These are phyloP conservation scores for Ptychadena robeensis DNA, from an alignment of 2,797 vertebrate species.

Conservation along the genomic window DNA sequence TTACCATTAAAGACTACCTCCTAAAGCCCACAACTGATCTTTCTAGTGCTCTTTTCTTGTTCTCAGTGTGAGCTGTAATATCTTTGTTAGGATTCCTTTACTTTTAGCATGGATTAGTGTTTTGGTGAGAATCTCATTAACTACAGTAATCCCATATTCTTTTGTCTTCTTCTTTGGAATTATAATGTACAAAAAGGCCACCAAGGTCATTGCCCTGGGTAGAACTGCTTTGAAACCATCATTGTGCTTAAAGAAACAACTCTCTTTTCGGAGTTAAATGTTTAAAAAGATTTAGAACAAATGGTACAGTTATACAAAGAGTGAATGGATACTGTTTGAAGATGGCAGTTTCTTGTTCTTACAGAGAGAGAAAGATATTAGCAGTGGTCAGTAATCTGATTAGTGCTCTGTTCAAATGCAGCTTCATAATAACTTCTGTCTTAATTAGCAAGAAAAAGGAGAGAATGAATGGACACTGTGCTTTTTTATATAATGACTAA, in stretches of 20 bases:
- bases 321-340: slow-evolving; percentile 44
- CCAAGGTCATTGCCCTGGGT: slow-evolving; percentile 79
- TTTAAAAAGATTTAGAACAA: slow-evolving; percentile 63
- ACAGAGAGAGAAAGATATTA: slow-evolving; percentile 37
- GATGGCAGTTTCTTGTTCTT: slow-evolving; percentile 48
- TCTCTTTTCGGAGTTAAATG: slow-evolving; percentile 63
- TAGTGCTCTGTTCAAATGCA: slow-evolving; percentile 26
- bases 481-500: slow-evolving; percentile 47
- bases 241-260: slow-evolving; percentile 68
- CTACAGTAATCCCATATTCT: slow-evolving; percentile 77
- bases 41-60: slow-evolving; percentile 76
- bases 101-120: slow-evolving; percentile 84
- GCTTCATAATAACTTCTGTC: slow-evolving; percentile 43
- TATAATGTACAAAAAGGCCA: slow-evolving; percentile 77
- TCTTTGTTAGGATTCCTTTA: slow-evolving; percentile 86
- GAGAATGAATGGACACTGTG: slow-evolving; percentile 13
- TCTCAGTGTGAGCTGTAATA: slow-evolving; percentile 80
- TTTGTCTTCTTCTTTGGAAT: slow-evolving; percentile 82
- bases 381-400: neutral
- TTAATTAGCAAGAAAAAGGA: slow-evolving; percentile 45
- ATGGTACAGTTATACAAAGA: slow-evolving; percentile 55
- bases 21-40: slow-evolving; percentile 83
- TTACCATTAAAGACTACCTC: slow-evolving; percentile 80
- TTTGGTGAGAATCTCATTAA: slow-evolving; percentile 84
- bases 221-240: slow-evolving; percentile 75